Evolutionary conservation across 2,797 vertebrate genomes (phyloP).

Genomic region (Urocyon cinereoargenteus): DNA sequence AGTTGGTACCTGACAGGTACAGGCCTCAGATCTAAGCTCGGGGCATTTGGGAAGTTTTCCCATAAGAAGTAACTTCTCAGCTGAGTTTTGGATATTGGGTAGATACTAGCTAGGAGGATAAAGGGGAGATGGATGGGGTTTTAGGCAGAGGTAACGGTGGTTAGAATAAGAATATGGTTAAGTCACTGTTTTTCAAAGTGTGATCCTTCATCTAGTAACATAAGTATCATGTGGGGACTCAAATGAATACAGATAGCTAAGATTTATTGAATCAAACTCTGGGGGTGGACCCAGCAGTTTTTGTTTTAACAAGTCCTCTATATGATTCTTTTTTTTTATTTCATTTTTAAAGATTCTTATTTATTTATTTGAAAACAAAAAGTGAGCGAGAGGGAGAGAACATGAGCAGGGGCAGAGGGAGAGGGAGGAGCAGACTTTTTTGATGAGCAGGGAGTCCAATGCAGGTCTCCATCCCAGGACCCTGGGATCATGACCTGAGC

Average conservation of each 20-base stretch:
- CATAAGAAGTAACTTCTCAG: background rate
- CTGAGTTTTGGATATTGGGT: background rate
- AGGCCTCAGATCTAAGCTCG: background rate
- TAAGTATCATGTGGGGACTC: background rate
- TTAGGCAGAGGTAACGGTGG: background rate
- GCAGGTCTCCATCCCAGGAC: too few relatives aligned
- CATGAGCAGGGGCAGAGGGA: too few relatives aligned
- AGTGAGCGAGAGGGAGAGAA: too few relatives aligned
- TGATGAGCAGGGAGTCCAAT: too few relatives aligned
- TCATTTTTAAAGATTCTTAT: too few relatives aligned
- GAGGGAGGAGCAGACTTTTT: too few relatives aligned
- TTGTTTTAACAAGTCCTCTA: background rate
- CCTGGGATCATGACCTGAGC: too few relatives aligned
- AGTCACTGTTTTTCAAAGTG: background rate
- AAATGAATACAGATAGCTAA: background rate
- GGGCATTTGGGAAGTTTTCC: background rate
- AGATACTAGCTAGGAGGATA: background rate
- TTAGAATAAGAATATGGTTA: background rate
- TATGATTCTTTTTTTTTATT: background rate
- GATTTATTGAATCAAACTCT: background rate
- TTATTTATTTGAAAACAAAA: too few relatives aligned
- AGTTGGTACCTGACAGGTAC: background rate
- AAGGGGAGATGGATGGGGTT: background rate
- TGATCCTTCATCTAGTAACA: background rate
- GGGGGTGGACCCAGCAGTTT: fast-evolving